Conservation (phyloP, 1,140 invertebrate species). For the Sinonovacula constricta region DNA sequence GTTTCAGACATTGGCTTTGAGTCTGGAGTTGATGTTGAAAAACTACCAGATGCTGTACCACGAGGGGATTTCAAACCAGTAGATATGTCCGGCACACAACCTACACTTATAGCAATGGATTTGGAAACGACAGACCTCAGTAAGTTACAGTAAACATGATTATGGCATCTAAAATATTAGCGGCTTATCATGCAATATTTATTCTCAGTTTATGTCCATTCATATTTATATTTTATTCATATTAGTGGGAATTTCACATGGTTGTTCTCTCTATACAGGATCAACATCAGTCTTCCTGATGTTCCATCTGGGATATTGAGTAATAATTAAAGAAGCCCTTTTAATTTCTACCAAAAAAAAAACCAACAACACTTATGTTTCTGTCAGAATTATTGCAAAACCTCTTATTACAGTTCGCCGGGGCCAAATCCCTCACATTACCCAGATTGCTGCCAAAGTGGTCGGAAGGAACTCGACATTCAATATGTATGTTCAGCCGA, state of each 20-base stretch:
- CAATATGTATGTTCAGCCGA: slow-evolving; percentile 9
- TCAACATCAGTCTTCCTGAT: too few species aligned
- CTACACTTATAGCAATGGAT: slow-evolving; percentile 2
- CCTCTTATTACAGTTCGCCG: slow-evolving; percentile 20
- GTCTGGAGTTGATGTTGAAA: slow-evolving; percentile 5
- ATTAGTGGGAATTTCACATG: not conserved
- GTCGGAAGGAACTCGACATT: not conserved
- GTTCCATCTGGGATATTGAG: not conserved
- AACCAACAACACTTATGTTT: too few species aligned
- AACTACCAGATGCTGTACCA: slow-evolving; percentile 26
- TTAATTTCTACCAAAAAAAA: not conserved
- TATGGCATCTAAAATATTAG: not conserved
- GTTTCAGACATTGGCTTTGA: slow-evolving; percentile 39
- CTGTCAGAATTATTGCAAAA: too few species aligned
- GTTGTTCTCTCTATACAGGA: not conserved
- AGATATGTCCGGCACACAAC: not conserved
- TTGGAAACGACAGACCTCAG: slow-evolving; percentile 10
- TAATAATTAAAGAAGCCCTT: not conserved
- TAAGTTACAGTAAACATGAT: not conserved
- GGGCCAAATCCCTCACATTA: slow-evolving; percentile 24
- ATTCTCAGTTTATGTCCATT: not conserved
- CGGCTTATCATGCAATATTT: not conserved
- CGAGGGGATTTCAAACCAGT: too few species aligned
- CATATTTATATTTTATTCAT: not conserved
- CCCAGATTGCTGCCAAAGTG: slow-evolving; percentile 18